These are phyloP conservation scores for Phytoseiulus persimilis DNA, from an alignment of 2,888 invertebrate species.

Conservation along the genomic window DNA sequence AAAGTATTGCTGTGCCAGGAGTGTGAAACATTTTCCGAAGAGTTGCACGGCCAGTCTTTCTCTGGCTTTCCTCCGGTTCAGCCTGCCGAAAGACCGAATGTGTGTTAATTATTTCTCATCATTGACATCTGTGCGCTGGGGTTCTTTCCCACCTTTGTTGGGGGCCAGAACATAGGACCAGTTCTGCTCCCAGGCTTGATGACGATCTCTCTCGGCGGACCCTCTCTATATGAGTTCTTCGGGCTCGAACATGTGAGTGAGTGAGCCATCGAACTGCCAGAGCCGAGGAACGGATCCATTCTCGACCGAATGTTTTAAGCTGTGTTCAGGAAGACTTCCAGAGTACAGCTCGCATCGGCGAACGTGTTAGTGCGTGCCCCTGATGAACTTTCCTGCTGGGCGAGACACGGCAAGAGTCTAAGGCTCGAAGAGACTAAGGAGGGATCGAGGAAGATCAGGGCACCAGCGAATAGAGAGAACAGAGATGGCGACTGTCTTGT, in stretches of 20 bases:
- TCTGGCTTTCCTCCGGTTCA: not conserved
- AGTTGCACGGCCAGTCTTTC: not conserved
- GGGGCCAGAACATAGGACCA: not conserved
- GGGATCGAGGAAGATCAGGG: not conserved
- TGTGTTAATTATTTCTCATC: not conserved
- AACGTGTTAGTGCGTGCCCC: conserved; percentile 5
- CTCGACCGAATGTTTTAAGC: not conserved
- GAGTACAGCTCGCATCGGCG: not conserved
- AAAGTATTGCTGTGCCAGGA: not conserved
- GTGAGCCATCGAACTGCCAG: not conserved
- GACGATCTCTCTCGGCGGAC: not conserved
- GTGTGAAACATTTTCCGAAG: not conserved
- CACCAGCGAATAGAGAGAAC: not conserved
- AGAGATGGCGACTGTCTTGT: not conserved
- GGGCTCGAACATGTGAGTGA: not conserved
- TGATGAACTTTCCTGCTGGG: conserved; percentile 18
- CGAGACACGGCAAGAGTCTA: not conserved
- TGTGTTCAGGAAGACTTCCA: not conserved
- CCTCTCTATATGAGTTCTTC: not conserved
- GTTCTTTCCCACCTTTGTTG: conserved; percentile 5
- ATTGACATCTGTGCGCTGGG: not conserved
- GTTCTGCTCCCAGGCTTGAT: not conserved
- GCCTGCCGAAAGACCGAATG: not conserved
- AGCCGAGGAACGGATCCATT: not conserved
- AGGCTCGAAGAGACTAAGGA: not conserved